Base-by-base conservation (phyloP, 2,797 vertebrate species). In the Sciurus vulgaris region DNA sequence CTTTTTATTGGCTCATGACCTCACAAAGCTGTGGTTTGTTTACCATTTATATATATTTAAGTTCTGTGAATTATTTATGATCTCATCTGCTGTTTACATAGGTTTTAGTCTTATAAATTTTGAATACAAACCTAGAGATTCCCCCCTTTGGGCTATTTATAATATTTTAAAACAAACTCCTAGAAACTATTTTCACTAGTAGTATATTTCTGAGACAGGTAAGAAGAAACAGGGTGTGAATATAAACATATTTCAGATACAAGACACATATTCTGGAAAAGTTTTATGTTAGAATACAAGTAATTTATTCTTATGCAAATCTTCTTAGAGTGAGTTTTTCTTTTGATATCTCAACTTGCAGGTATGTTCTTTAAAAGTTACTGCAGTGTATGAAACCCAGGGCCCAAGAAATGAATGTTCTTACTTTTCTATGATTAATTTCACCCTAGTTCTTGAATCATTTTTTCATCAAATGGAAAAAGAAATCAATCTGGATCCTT, bases 31-130 rank as follows among this genome's bases (percentile, higher is more conserved):
- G 87, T 78, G 28, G 56, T 54, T 93, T 91, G 28, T 74, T 87
- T 41, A 30, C 30, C 56, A 41, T 33, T 82, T 88, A 94, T 15
- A 47, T 91, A 79, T 94, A 74, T 78, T 88, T 74, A 92, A 91
- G 56, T 65, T 87, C 51, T 91, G 11, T 97, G 85, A 98, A 97
- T 97, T 97, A 97, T 96, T 97, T 88, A 97, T 96, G 44, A 63
- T 33, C 38, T 97, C 95, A 96, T 78, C 89, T 97, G 97, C 22
- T 97, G 67, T 95, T 92, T 95, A 84, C 72, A 47, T 26, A 77
- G 84, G 9, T 13, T 88, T 70, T 92, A 79, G 20, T 38, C 69
- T 56, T 91, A 65, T 67, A 78, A 67, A 88, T 96, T 95, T 96
- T 97, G 4, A 93, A 90, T 96, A 89, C 94, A 89, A 87, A 70